phyloP scores from a whole-genome alignment of 2,797 vertebrate genomes.

The Champsocephalus gunnari region DNA sequence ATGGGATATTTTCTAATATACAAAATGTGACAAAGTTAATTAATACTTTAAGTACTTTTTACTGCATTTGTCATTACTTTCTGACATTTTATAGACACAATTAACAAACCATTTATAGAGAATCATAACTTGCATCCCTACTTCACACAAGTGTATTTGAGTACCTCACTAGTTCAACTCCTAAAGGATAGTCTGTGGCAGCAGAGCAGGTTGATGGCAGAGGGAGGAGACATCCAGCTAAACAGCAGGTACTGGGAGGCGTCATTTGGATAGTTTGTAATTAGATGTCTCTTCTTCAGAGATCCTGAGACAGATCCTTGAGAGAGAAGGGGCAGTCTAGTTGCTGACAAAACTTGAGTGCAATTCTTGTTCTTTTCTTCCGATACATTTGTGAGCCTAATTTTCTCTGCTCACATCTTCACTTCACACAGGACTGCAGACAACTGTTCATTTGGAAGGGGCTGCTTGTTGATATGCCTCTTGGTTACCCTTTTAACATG shows the following conservation, averaged over 20 bases:
- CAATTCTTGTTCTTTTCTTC: slow-evolving; percentile 1
- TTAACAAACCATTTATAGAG: background rate
- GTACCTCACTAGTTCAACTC: background rate
- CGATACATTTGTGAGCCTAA: background rate
- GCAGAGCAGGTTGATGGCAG: slow-evolving; percentile 32
- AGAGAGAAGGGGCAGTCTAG: slow-evolving; percentile 28
- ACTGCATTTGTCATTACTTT: slow-evolving; percentile 1
- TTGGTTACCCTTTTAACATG: slow-evolving; percentile 25
- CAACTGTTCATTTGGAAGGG: slow-evolving; percentile 5
- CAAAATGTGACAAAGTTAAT: background rate
- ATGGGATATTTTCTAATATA: background rate
- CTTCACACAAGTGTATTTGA: background rate
- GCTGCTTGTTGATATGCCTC: background rate
- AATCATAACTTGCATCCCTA: background rate
- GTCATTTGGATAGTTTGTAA: slow-evolving; percentile 77
- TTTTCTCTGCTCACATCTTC: slow-evolving; percentile 3
- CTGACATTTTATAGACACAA: background rate
- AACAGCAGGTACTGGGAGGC: slow-evolving; percentile 57
- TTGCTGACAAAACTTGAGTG: slow-evolving; percentile 19
- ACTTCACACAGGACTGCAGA: background rate
- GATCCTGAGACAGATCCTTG: slow-evolving; percentile 40
- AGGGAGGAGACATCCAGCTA: slow-evolving; percentile 67
- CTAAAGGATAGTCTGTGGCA: background rate
- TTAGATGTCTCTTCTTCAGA: slow-evolving; percentile 73
- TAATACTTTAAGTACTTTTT: background rate